These are phyloP conservation scores for Elgaria multicarinata DNA, from an alignment of 2,113 vertebrate species.

Conservation along the genomic window DNA sequence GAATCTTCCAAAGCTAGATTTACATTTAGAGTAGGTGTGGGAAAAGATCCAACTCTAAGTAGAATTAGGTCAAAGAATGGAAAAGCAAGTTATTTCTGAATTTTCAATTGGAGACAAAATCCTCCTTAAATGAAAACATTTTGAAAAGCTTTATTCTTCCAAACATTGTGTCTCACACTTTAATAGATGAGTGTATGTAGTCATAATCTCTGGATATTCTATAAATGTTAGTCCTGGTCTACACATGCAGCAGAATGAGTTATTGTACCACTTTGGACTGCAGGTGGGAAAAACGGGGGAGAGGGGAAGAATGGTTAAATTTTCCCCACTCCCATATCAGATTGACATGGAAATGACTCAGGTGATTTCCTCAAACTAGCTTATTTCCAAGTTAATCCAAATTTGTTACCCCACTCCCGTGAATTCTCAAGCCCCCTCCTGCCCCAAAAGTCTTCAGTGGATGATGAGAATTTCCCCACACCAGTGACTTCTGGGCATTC, in stretches of 20 bases:
- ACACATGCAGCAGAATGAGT: neutral
- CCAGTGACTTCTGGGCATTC: neutral
- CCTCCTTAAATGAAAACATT: neutral
- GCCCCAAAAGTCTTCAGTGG: neutral
- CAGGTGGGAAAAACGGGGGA: too few relatives aligned
- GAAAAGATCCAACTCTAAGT: neutral
- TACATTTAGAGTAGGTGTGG: fast-evolving
- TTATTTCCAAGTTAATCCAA: too few relatives aligned
- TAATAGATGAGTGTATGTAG: fast-evolving
- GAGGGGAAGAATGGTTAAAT: too few relatives aligned
- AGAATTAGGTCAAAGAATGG: neutral
- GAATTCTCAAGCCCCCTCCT: neutral
- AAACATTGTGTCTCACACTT: neutral
- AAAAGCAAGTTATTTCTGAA: neutral
- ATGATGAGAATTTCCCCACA: neutral
- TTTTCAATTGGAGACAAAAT: conserved; percentile 22
- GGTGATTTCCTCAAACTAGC: too few relatives aligned
- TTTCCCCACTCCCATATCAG: neutral
- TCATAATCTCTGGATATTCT: neutral
- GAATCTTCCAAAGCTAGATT: neutral
- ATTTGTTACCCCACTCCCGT: too few relatives aligned
- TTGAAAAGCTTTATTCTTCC: neutral
- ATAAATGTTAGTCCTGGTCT: neutral
- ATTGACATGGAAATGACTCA: neutral
- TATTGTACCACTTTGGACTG: neutral